phyloP scores from a whole-genome alignment of 2,797 vertebrate genomes.

The Ptychadena robeensis region DNA sequence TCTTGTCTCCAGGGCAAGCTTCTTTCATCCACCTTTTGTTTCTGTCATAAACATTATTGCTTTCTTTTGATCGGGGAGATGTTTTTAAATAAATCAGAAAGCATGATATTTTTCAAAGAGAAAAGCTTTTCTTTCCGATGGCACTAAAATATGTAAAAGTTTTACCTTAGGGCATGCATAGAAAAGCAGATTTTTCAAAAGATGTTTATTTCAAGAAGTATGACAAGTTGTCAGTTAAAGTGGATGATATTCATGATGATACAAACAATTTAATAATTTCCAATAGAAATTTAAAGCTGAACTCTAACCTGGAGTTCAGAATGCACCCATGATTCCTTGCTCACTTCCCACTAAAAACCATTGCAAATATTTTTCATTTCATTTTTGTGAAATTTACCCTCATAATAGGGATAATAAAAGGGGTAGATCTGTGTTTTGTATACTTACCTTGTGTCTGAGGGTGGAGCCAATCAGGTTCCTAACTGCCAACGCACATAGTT shows the following conservation, averaged over 20 bases:
- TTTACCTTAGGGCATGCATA: not conserved
- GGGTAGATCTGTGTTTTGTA: no score
- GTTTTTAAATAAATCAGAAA: slow-evolving; percentile 50
- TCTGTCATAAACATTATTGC: slow-evolving; percentile 27
- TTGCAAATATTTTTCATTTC: no score
- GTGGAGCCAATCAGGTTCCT: no score
- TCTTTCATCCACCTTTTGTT: slow-evolving; percentile 57
- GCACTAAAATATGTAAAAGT: slow-evolving; percentile 34
- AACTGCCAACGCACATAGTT: no score
- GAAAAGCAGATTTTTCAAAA: not conserved
- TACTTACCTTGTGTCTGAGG: no score
- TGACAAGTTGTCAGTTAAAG: not conserved
- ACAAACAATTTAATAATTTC: not conserved
- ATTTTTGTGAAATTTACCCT: no score
- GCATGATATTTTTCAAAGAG: slow-evolving; percentile 45
- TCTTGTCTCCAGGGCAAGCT: slow-evolving; percentile 32
- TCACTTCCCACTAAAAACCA: no score
- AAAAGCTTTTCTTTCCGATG: slow-evolving; percentile 11
- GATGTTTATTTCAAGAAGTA: not conserved
- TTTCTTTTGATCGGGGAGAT: slow-evolving; percentile 53
- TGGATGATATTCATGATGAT: no score
- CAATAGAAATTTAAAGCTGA: no score
- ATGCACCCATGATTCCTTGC: no score
- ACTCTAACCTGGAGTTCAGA: no score
- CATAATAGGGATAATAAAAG: no score